Conservation (phyloP, 92 coral and sea anemone species). For the Porites rus region DNA sequence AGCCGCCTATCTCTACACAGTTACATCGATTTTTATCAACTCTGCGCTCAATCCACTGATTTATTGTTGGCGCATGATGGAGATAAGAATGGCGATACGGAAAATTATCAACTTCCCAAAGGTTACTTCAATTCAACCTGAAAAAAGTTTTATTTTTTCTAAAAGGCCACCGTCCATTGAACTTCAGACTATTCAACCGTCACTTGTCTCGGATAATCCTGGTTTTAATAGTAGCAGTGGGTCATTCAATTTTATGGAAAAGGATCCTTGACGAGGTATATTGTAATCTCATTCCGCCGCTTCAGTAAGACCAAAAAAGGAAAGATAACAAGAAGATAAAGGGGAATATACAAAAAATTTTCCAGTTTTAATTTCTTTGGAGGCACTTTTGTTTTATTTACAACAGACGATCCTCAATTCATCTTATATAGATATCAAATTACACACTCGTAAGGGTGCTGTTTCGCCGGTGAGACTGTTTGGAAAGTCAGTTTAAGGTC, state of each 20-base stretch:
- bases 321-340: too few species aligned
- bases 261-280: background rate
- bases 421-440: too few species aligned
- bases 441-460: too few species aligned
- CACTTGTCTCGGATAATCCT: background rate
- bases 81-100: slow-evolving; percentile 40
- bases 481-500: too few species aligned
- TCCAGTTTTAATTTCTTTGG: too few species aligned
- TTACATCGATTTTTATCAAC: slow-evolving; percentile 44
- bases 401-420: too few species aligned
- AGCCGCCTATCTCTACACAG: slow-evolving; percentile 40
- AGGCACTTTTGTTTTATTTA: too few species aligned
- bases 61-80: slow-evolving; percentile 51
- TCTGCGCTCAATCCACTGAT: slow-evolving; percentile 49
- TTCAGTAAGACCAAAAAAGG: too few species aligned
- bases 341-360: too few species aligned
- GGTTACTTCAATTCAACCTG: background rate
- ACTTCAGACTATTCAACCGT: slow-evolving; percentile 14
- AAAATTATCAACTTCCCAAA: slow-evolving; percentile 8
- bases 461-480: too few species aligned
- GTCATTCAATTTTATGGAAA: background rate
- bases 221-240: background rate
- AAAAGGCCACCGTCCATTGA: slow-evolving; percentile 15
- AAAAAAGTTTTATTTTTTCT: background rate
- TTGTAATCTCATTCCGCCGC: too few species aligned